phyloP scores from a whole-genome alignment of 2,797 vertebrate species.

The Novumbra hubbsi region DNA sequence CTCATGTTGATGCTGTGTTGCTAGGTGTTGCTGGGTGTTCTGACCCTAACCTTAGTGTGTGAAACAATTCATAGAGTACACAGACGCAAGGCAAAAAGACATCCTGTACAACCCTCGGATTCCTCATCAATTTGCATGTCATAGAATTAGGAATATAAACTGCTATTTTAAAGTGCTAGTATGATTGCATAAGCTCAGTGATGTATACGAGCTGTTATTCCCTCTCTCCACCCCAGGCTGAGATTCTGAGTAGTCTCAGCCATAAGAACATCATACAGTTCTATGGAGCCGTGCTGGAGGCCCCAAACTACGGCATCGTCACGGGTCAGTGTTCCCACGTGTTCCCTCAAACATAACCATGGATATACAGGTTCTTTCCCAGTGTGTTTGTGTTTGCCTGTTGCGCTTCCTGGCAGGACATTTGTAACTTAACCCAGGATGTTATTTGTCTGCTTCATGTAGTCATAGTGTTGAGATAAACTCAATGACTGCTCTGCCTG shows the following conservation, averaged over 20 bases:
- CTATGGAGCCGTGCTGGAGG: conserved; percentile 94
- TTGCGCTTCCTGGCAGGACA: conserved; percentile 61
- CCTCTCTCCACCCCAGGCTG: conserved; percentile 78
- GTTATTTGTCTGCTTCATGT: conserved; percentile 47
- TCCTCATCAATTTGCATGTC: background rate
- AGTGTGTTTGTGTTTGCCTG: conserved; percentile 47
- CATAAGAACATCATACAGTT: conserved; percentile 99
- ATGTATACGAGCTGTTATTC: background rate
- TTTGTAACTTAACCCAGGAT: conserved; percentile 62
- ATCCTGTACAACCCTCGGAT: background rate
- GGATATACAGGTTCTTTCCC: conserved; percentile 9
- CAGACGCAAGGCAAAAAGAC: background rate
- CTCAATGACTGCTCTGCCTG: conserved; percentile 13
- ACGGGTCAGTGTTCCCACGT: conserved; percentile 83
- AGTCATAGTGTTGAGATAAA: conserved; percentile 47
- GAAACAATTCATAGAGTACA: conserved; percentile 7
- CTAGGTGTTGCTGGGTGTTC: conserved; percentile 38
- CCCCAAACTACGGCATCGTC: conserved; percentile 96
- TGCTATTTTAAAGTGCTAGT: background rate
- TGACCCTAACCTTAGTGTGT: conserved; percentile 35
- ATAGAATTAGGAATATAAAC: background rate
- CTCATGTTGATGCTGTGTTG: conserved; percentile 42
- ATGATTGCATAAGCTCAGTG: background rate
- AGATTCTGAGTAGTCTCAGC: conserved; percentile 97
- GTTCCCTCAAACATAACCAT: conserved; percentile 25